Conservation (phyloP, 2,113 vertebrate genomes). For the Pao palembangensis region DNA sequence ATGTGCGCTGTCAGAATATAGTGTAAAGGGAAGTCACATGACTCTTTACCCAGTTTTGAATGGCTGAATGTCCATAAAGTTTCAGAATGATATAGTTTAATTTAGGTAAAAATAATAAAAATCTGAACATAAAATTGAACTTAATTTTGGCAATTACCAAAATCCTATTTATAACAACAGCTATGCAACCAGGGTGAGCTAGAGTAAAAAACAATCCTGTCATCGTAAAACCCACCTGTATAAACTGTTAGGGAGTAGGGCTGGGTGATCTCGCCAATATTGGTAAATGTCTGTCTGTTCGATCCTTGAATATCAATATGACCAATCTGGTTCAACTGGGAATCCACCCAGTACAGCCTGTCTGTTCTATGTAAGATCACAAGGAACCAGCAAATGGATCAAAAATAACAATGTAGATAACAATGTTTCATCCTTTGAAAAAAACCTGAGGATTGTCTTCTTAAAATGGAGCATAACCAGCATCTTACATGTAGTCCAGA, state of each 20-base stretch:
- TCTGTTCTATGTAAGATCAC: slow-evolving; percentile 46
- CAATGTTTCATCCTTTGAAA: not conserved
- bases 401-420: not conserved
- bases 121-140: no score
- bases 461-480: not conserved
- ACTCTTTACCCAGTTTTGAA: no score
- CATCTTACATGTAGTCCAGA: slow-evolving; percentile 64
- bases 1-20: no score
- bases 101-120: no score
- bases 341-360: slow-evolving; percentile 71
- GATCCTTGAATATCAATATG: slow-evolving; percentile 54
- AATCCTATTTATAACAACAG: no score
- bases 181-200: not conserved
- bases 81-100: no score
- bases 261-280: slow-evolving; percentile 68
- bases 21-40: no score
- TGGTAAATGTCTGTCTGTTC: slow-evolving; percentile 59
- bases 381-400: not conserved
- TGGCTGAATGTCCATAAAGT: no score
- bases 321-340: slow-evolving; percentile 61
- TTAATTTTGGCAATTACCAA: no score
- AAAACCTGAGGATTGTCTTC: not conserved
- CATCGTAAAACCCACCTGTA: slow-evolving; percentile 41
- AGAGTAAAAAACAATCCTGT: not conserved
- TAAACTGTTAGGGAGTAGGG: slow-evolving; percentile 68